Percentiles rank a stretch among this genome's conserved stretches.
Evolutionary conservation across 1,140 invertebrate species (phyloP).

Genomic region (Pogonus chalceus): DNA sequence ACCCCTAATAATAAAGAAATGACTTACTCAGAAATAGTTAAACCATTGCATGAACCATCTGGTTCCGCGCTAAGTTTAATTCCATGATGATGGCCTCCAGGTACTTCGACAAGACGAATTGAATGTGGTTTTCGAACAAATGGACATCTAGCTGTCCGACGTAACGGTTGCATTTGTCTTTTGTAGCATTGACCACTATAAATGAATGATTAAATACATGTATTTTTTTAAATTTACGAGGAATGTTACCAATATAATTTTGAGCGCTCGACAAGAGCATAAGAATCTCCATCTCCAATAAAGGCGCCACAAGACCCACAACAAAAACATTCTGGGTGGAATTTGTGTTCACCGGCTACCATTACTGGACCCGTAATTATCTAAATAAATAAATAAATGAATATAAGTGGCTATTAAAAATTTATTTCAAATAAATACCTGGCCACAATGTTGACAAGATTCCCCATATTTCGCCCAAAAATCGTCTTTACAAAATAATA

Average conservation of each 20-base stretch:
- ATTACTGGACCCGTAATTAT: conserved; percentile 87
- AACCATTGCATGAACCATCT: conserved; percentile 34
- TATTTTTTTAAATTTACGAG: no score
- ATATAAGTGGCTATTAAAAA: conserved; percentile 9
- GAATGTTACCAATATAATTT: conserved; percentile 70
- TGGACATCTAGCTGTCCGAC: conserved; percentile 43
- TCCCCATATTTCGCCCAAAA: conserved; percentile 84
- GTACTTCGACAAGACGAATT: conserved; percentile 69
- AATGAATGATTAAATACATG: no score
- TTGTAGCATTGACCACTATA: conserved; percentile 53
- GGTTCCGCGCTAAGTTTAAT: conserved; percentile 50
- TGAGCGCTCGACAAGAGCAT: conserved; percentile 78
- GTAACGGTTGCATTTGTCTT: conserved; percentile 44
- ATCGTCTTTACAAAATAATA: conserved; percentile 81
- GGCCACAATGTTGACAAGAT: conserved; percentile 75
- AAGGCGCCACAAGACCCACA: conserved; percentile 71
- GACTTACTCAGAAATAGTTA: conserved; percentile 53
- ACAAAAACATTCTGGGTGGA: conserved; percentile 91
- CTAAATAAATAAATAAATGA: conserved; percentile 29
- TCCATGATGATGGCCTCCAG: conserved; percentile 39
- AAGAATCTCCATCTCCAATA: conserved; percentile 86
- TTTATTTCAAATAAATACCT: conserved; percentile 39
- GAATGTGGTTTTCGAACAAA: conserved; percentile 58
- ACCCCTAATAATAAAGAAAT: no score
- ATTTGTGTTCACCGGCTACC: conserved; percentile 88